phyloP scores from a whole-genome alignment of 37 sponge, comb jelly and placozoan species.

The Mnemiopsis leidyi region DNA sequence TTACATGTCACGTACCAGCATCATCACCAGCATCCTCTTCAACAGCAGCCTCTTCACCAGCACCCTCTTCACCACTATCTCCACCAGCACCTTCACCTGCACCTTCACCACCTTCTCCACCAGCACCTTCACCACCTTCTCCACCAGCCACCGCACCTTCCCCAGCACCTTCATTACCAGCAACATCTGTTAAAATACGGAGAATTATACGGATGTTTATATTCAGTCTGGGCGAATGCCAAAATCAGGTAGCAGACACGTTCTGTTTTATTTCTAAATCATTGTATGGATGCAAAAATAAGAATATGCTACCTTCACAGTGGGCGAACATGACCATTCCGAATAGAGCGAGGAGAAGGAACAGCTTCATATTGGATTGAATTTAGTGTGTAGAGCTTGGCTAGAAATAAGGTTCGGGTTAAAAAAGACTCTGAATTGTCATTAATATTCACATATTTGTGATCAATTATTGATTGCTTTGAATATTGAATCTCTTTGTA shows the following conservation, averaged over 20 bases:
- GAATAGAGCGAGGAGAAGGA: not conserved
- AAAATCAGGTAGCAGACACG: too few species aligned
- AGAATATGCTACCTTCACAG: not conserved
- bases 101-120: not conserved
- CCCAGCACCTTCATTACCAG: not conserved
- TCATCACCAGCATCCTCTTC: not conserved
- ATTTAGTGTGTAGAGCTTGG: not conserved
- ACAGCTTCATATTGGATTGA: conserved; percentile 8
- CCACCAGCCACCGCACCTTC: not conserved
- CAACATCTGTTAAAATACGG: too few species aligned
- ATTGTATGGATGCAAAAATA: too few species aligned
- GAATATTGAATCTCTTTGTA: too few species aligned
- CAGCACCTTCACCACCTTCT: not conserved
- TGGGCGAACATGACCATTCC: not conserved
- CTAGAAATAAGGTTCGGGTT: too few species aligned
- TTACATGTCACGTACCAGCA: not conserved
- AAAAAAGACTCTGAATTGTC: too few species aligned
- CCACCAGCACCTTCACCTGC: not conserved
- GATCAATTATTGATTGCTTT: too few species aligned
- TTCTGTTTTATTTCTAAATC: too few species aligned
- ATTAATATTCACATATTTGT: too few species aligned
- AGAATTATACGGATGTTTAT: too few species aligned
- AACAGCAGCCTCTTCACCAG: not conserved
- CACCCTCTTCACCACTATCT: not conserved
- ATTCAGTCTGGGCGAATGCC: too few species aligned